A percentile compares a stretch with the other conserved stretches of the same genome.
These are phyloP conservation scores for Aphelenchoides fujianensis DNA, from an alignment of 1,140 invertebrate genomes.

Conservation along the genomic window DNA sequence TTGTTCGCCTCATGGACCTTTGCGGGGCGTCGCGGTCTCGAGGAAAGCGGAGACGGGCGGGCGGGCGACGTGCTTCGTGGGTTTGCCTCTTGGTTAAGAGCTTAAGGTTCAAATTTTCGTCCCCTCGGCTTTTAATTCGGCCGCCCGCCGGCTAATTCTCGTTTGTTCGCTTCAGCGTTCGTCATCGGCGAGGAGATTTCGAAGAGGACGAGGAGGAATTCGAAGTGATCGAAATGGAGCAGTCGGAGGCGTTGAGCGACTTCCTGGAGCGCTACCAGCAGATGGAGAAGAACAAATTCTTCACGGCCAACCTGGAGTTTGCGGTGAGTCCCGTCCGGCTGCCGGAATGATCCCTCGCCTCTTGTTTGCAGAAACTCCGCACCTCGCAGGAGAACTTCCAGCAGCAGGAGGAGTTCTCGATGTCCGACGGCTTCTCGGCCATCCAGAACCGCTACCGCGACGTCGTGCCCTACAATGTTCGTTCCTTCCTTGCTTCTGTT, in stretches of 20 bases:
- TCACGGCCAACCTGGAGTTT: constrained; percentile 7
- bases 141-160: neutral
- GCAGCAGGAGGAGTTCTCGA: constrained; percentile 24
- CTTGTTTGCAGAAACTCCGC: constrained; percentile 23
- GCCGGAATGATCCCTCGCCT: neutral
- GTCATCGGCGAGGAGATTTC: neutral
- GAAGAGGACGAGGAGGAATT: neutral
- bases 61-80: too few relatives aligned
- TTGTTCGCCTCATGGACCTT: constrained; percentile 1
- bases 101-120: too few relatives aligned
- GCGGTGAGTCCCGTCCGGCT: constrained; percentile 24
- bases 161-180: neutral
- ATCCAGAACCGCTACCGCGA: constrained; percentile 27
- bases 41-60: too few relatives aligned
- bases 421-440: constrained; percentile 14
- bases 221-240: constrained; percentile 25
- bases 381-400: constrained; percentile 20
- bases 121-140: constrained; percentile 4
- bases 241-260: constrained; percentile 13
- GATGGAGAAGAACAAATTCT: constrained; percentile 8
- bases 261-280: constrained; percentile 19
- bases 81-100: too few relatives aligned
- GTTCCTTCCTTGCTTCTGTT: neutral
- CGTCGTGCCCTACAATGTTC: constrained; percentile 25
- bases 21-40: too few relatives aligned